Conservation (phyloP, 2,113 vertebrate species). For the Vidua chalybeata region DNA sequence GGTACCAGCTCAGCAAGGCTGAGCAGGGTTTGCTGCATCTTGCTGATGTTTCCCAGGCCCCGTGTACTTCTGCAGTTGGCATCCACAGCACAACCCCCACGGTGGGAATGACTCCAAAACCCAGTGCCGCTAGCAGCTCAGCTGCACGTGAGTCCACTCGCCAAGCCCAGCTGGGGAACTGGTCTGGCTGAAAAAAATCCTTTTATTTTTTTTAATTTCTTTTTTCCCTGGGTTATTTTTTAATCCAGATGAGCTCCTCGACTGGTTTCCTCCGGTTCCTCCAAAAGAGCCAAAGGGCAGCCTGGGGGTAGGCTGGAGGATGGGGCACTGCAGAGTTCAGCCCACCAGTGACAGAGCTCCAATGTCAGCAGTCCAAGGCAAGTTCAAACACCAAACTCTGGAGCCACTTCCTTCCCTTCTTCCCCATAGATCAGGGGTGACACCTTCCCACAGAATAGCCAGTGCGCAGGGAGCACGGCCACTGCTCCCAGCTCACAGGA, state of each 20-base stretch:
- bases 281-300: background rate
- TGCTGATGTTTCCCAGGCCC: background rate
- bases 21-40: background rate
- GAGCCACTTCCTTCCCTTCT: background rate
- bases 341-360: background rate
- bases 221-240: background rate
- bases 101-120: background rate
- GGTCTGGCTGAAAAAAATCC: background rate
- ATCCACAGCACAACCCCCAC: background rate
- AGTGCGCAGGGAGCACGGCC: accelerated
- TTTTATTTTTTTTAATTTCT: background rate
- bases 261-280: background rate
- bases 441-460: background rate
- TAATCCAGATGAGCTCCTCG: background rate
- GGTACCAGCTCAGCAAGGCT: background rate
- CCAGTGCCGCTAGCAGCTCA: accelerated
- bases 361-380: accelerated
- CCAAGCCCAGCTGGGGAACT: background rate
- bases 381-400: background rate
- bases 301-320: background rate
- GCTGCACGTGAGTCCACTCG: background rate
- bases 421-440: background rate
- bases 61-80: background rate
- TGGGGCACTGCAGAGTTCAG: background rate
- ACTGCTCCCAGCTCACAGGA: background rate